Evolutionary conservation across 2,888 invertebrate genomes (phyloP).

Genomic region (Trachelus stipa): DNA sequence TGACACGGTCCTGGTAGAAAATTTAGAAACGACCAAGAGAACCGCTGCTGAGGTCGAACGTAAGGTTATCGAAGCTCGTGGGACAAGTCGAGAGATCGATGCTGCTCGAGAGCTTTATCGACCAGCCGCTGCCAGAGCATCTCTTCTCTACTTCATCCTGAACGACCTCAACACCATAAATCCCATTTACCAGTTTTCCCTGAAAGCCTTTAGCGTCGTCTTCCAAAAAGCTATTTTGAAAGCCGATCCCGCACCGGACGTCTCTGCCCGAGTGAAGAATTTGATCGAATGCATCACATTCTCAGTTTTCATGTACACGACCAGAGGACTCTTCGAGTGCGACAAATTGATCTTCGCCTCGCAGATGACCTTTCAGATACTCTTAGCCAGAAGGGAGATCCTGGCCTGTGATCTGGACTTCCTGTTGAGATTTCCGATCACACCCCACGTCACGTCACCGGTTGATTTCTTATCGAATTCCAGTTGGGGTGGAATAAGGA

Average conservation of each 20-base stretch:
- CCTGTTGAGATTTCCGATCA: conserved; percentile 90
- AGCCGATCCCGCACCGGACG: conserved; percentile 85
- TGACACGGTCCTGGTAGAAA: conserved; percentile 95
- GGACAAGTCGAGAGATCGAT: conserved; percentile 93
- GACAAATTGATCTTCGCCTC: conserved; percentile 96
- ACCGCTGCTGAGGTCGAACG: conserved; percentile 96
- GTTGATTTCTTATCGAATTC: conserved; percentile 93
- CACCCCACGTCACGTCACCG: conserved; percentile 92
- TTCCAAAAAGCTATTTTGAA: conserved; percentile 95
- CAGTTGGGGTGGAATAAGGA: conserved; percentile 96
- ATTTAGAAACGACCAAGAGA: conserved; percentile 94
- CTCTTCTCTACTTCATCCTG: conserved; percentile 92
- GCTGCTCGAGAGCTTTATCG: conserved; percentile 89
- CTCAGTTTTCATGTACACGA: conserved; percentile 95
- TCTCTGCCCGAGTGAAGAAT: conserved; percentile 83
- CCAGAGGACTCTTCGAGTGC: conserved; percentile 93
- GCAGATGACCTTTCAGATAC: conserved; percentile 95
- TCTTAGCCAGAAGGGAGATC: conserved; percentile 88
- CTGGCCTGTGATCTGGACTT: conserved; percentile 89
- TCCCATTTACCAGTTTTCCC: conserved; percentile 96
- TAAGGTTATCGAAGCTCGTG: conserved; percentile 92
- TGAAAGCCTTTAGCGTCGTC: conserved; percentile 98
- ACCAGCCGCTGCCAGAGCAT: conserved; percentile 92
- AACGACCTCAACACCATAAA: conserved; percentile 96
- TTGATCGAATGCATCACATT: conserved; percentile 95